Evolutionary conservation across 2,797 vertebrate genomes (phyloP), one percentile per base, ranked within the genome.

Genomic region (Phoxinus dragarum): DNA sequence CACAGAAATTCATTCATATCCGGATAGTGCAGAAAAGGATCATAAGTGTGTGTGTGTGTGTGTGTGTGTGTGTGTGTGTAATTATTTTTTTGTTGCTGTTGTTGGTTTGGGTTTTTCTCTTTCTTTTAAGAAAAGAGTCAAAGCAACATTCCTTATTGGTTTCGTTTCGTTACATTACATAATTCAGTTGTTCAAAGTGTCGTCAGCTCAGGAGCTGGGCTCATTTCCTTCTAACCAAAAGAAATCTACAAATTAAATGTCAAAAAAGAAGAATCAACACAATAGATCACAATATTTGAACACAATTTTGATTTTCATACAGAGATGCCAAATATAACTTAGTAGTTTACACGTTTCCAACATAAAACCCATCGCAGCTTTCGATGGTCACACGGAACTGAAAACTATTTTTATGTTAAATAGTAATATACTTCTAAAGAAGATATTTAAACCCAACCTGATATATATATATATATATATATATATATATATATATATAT

Each of bases 1-100:
- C 93, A 97, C 94, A 94, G 94, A 96, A 95, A 94, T 95, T 97
- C 93, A 95, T 97, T 97, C 95, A 96, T 95, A 96, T 96, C 96
- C 95, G 96, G 94, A 94, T 95, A 97, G 96, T 96, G 96, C 96
- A 97, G 95, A 96, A 95, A 95, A 96, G 93, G 91, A 95, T 93
- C 80, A 81, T 93, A 90, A 89, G 79, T 89, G 27, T 84, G 72
- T 34, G 8, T 21, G 27, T 21, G 19, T 73, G 40, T 44, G 17
- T 72, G 69, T 71, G 7, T 47, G 38, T 73, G 27, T 27, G 27
- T 27, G 27, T 40, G 6, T 40, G 6, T 40, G 6, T 40, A 2
- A 49, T 47, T 36, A 1, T 74, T 38, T 40, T 76, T 68, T 27
- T 16, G 49, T 34, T 72, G 40, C 47, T 16, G 54, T 86, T 47